Evolutionary conservation across 2,888 invertebrate genomes (phyloP), one percentile per base, ranked within the genome.

Genomic region (Caradrina kadenii): DNA sequence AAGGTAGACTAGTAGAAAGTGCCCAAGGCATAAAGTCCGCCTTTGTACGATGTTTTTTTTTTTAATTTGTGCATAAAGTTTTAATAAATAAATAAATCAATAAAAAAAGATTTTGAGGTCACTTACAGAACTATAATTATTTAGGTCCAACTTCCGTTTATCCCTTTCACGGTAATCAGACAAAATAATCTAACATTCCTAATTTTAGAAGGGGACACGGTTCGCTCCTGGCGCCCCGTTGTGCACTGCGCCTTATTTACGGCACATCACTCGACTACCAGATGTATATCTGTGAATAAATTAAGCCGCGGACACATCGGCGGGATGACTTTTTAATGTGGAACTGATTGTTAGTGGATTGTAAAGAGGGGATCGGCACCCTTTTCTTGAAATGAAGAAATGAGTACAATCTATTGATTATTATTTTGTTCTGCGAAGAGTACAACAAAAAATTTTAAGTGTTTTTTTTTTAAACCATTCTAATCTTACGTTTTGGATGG

Each of bases 271-370:
- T 80, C 80, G 80, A 73, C 86, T 81, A 80, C 86, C 81, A 88
- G 90, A 92, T 92, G 86, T 79, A 86, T 89, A 92, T 91, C 91
- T 86, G 76, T 86, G 88, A 88, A 92, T 92, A 89, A 90, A 92
- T 92, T 90, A 90, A 89, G 88, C 85, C 79, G 80, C 87, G 72
- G 69, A 78, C 82, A 84, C 78, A 83, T 75, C 70, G 78, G 19
- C 81, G 76, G 82, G 86, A 90, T 87, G 87, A 88, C 87, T 90
- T 89, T 90, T 91, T 90, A 90, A 92, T 88, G 89, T 87, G 89
- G 88, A 87, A 86, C 88, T 79, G 81, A 87, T 83, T 80, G 73
- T 65, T 31, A n/a, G 71, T 48, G 56, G 61, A 79, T 5, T 55
- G 3, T 0, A 1, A 50, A n/a, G 73, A 82, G 83, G 4, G 45